phyloP scores from a whole-genome alignment of 2,888 invertebrate genomes.

The Amphipoea lucens region DNA sequence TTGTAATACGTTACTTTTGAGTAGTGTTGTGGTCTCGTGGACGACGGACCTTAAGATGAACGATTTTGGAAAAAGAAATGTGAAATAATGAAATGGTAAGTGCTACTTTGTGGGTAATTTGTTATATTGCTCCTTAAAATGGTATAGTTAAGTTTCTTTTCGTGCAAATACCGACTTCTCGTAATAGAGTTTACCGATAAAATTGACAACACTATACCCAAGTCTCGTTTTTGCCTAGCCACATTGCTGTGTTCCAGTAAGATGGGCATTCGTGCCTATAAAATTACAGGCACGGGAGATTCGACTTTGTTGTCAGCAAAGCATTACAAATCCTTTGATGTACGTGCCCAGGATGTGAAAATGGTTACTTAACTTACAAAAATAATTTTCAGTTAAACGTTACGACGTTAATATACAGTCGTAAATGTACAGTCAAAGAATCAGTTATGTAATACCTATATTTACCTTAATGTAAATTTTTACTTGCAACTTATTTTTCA shows the following conservation, averaged over 20 bases:
- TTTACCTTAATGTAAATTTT: too few species aligned
- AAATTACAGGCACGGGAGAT: neutral
- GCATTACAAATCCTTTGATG: neutral
- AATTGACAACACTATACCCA: neutral
- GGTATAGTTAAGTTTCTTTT: neutral
- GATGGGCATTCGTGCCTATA: neutral
- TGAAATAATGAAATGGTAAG: constrained; percentile 21
- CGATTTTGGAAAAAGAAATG: constrained; percentile 3
- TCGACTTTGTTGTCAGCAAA: neutral
- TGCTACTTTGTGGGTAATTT: constrained; percentile 18
- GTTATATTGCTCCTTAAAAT: neutral
- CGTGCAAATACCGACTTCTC: neutral
- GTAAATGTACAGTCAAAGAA: too few species aligned
- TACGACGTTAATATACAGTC: neutral
- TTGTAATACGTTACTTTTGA: neutral
- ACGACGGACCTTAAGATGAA: constrained; percentile 4
- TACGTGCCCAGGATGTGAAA: neutral
- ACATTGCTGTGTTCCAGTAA: neutral
- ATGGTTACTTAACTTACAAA: neutral
- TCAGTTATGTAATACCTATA: too few species aligned
- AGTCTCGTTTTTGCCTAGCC: too few species aligned
- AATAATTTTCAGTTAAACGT: neutral
- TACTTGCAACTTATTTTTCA: neutral
- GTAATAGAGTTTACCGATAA: neutral
- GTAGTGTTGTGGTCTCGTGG: neutral